Evolutionary conservation across 2,113 vertebrate genomes (phyloP).

Genomic region (Ciconia maguari): DNA sequence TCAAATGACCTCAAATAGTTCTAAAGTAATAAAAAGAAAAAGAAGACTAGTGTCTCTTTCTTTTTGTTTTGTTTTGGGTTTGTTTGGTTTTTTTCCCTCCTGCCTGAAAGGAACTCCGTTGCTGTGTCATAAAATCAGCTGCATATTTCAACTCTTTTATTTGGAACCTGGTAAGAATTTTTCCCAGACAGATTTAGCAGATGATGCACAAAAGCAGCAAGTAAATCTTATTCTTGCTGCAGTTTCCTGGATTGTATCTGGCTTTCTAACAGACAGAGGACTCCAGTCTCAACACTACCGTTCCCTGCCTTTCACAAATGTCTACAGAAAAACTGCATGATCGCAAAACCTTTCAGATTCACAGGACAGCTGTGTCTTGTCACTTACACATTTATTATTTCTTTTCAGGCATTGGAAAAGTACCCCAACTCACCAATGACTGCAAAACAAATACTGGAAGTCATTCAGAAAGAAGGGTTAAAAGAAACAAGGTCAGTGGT

Average conservation of each 20-base stretch:
- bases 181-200: not conserved
- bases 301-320: conserved; percentile 26
- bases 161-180: conserved; percentile 44
- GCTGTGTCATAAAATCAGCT: conserved; percentile 26
- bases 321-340: conserved; percentile 13
- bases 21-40: not conserved
- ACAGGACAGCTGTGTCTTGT: not conserved
- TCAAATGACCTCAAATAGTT: conserved; percentile 10
- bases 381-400: conserved; percentile 56
- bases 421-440: conserved; percentile 87
- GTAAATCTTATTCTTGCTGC: conserved; percentile 18
- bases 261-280: conserved; percentile 13
- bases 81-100: not conserved
- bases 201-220: conserved; percentile 14
- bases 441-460: conserved; percentile 87
- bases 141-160: not conserved
- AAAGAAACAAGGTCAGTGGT: conserved; percentile 86
- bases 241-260: conserved; percentile 5
- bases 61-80: not conserved
- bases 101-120: not conserved
- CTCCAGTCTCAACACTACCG: not conserved
- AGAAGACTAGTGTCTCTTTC: not conserved
- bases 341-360: not conserved
- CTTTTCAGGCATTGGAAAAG: conserved; percentile 84
- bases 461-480: conserved; percentile 88